A percentile compares a stretch with the other conserved stretches of the same genome.
phyloP scores from a whole-genome alignment of 2,113 vertebrate genomes.

The Tupaia chinensis region DNA sequence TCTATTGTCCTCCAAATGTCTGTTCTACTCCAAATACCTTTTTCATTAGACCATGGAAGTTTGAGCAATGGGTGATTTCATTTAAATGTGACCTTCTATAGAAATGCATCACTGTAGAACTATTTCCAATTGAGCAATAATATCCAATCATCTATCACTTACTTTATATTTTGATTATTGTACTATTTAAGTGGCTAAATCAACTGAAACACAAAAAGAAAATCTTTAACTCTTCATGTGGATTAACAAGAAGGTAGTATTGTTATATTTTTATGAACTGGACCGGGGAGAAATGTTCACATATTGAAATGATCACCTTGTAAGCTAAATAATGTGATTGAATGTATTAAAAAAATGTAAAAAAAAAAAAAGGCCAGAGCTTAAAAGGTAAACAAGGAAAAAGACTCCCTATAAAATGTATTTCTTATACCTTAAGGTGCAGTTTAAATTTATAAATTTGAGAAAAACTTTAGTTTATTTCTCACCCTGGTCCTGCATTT shows the following conservation, averaged over 20 bases:
- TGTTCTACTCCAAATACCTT: background rate
- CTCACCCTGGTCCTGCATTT: background rate
- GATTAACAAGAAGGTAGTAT: background rate
- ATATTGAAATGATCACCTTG: too few relatives aligned
- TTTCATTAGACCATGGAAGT: background rate
- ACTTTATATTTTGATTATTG: slow-evolving; percentile 1
- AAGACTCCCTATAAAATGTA: background rate
- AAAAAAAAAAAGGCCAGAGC: background rate
- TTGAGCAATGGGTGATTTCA: background rate
- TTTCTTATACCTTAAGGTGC: background rate
- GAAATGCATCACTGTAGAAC: background rate
- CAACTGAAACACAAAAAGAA: background rate
- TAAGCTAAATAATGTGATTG: too few relatives aligned
- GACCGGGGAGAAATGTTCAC: too few relatives aligned
- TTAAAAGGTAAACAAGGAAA: background rate
- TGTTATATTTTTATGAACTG: too few relatives aligned
- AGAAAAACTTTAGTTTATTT: background rate
- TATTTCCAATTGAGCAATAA: background rate
- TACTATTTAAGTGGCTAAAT: background rate
- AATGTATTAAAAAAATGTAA: too few relatives aligned
- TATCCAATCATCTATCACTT: background rate
- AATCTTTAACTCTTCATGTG: slow-evolving; percentile 5
- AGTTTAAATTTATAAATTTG: slow-evolving; percentile 12
- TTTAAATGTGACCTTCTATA: background rate
- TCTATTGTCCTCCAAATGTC: background rate